Base-by-base conservation (phyloP, 2,113 vertebrate species). In the Lipotes vexillifer region DNA sequence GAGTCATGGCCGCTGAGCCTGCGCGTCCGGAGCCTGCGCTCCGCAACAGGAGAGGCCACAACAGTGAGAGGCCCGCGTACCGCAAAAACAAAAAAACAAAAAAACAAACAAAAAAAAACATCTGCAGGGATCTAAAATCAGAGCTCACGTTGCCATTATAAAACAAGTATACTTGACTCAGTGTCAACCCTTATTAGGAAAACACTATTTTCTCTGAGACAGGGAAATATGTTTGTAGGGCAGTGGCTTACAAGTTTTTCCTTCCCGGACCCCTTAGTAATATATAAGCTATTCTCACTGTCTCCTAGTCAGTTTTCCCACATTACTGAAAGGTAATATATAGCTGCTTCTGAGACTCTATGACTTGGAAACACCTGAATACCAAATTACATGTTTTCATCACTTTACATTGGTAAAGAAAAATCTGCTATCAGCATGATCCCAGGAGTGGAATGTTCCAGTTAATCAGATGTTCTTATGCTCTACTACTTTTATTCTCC, bases 151-250 rank as follows among this genome's bases (percentile, higher is more conserved):
- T 80, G 69, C n/a, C 14, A 17, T 95, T 89, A 49, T 46, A 92
- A 96, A 93, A 71, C 18, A 94, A 86, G 18, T 13, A 88, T 65
- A 77, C 33, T 25, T 66, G 52, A 95, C 61, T 93, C 20, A 46
- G n/a, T 33, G 71, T 94, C 46, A 78, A 12, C 9, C 15, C 55
- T 95, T 52, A 41, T 95, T 93, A 92, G 36, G 46, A 36, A 93
- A 90, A 49, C 15, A 25, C 36, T 93, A 46, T 96, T 93, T 97
- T 81, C 57, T 96, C 27, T 63, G 69, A 94, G 81, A 41, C 29
- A 92, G 38, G 27, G 13, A 94, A 93, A 65, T 46, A n/a, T 41
- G 5, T 66, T 95, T 92, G 41, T 49, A 88, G 38, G 36, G 11
- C 65, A 93, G 41, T 46, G 57, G 11, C 33, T 75, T 86, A 44